These are phyloP conservation scores for Tuta absoluta DNA, from an alignment of 2,888 invertebrate species.

Conservation along the genomic window DNA sequence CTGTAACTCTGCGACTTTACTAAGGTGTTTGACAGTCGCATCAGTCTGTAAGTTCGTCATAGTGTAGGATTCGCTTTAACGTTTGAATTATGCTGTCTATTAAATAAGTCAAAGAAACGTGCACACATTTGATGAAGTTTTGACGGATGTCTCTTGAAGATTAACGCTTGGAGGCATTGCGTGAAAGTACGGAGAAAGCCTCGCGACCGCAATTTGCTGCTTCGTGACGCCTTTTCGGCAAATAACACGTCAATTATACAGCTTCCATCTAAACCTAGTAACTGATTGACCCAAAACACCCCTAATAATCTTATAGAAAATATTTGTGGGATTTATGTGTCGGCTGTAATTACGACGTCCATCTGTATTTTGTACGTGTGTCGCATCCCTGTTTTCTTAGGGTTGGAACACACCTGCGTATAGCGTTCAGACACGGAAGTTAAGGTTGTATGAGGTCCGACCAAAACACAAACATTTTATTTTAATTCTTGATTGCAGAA, in stretches of 20 bases:
- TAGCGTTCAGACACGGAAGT: no score
- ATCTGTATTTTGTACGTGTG: background rate
- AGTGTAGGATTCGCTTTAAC: no score
- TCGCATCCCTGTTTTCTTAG: no score
- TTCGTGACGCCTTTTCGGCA: slow-evolving; percentile 50
- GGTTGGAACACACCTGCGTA: no score
- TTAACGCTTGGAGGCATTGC: slow-evolving; percentile 48
- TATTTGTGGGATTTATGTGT: background rate
- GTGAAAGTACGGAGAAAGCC: background rate
- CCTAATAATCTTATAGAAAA: background rate
- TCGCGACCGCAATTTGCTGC: background rate
- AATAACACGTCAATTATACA: slow-evolving; percentile 49
- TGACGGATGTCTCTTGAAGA: slow-evolving; percentile 66
- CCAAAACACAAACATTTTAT: no score
- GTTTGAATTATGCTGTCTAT: no score
- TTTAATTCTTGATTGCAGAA: no score
- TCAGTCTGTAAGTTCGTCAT: no score
- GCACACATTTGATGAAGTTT: slow-evolving; percentile 58
- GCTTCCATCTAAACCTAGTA: slow-evolving; percentile 44
- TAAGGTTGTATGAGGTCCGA: no score
- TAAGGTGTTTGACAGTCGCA: no score
- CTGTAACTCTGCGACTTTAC: no score
- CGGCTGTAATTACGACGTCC: background rate
- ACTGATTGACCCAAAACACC: slow-evolving; percentile 23
- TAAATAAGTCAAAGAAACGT: background rate